Evolutionary conservation across 1,140 invertebrate species (phyloP), one percentile per base, ranked within the genome.

Genomic region (Helicoverpa armigera): DNA sequence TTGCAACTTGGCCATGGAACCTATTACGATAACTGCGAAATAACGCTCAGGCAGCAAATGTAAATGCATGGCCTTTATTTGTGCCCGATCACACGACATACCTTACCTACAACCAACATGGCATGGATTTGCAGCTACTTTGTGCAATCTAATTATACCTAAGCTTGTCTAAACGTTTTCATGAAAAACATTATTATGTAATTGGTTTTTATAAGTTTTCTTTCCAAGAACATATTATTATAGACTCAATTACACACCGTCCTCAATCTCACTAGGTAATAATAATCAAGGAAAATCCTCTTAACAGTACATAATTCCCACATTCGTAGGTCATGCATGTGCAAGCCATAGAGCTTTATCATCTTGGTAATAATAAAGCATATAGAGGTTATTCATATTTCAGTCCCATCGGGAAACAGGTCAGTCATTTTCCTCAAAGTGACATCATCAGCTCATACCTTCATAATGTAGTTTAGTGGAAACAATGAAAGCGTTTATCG

Each of bases 1-100:
- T 94, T 94, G 94, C 92, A 94, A 94, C 88, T 91, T 92, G 94
- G 91, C 94, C 92, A 93, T 94, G 93, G 91, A 88, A 85, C 88
- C 87, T 91, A 90, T 94, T 92, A 94, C 92, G 92, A 91, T 90
- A 91, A 91, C 88, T 92, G 86, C 87, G 87, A 92, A 91, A 92
- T 86, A 89, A 86, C 88, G 86, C 87, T 90, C 88, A 87, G 89
- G 82, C 86, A 83, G 84, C 88, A 90, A 91, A 90, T 90, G 88
- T 91, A 91, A 92, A 90, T 87, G 86, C 82, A 86, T 90, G 90
- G 86, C 90, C 90, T 93, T 88, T 88, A 88, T 85, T 89, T 84
- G 82, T 84, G 51, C 86, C 87, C 86, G 86, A 89, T 90, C 85
- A 88, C 85, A 86, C 86, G 80, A 87, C 85, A 86, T 84, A 81